These are phyloP conservation scores for Linurgus olivaceus DNA, from an alignment of 2,797 vertebrate genomes.

Conservation along the genomic window DNA sequence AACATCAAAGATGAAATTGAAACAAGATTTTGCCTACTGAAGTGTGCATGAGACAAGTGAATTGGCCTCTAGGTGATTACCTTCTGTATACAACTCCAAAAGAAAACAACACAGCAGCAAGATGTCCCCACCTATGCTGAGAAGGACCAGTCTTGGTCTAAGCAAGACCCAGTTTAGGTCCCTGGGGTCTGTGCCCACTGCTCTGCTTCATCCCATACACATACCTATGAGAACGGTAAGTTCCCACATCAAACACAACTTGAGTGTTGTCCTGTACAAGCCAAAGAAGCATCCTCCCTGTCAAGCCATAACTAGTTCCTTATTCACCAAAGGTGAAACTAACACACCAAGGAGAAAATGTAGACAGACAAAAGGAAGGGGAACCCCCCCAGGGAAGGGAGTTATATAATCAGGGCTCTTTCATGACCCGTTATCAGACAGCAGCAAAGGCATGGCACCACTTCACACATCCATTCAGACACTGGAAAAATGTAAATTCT, in stretches of 20 bases:
- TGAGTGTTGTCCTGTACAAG: not conserved
- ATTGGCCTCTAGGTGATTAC: not conserved
- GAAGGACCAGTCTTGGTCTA: not conserved
- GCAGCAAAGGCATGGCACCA: not conserved
- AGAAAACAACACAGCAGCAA: not conserved
- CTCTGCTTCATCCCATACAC: not conserved
- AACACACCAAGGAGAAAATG: not conserved
- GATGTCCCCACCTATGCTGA: not conserved
- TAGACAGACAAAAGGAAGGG: not conserved
- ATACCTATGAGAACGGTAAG: fast-evolving
- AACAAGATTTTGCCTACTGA: not conserved
- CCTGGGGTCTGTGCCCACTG: not conserved
- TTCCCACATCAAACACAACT: fast-evolving
- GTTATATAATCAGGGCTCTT: not conserved
- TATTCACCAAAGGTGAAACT: not conserved
- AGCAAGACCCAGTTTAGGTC: not conserved
- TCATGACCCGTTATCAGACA: fast-evolving
- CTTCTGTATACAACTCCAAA: not conserved
- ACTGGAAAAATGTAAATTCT: not conserved
- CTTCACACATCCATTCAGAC: not conserved
- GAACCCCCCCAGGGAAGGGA: not conserved
- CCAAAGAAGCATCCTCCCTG: not conserved
- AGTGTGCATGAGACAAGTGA: not conserved
- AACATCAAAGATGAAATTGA: not conserved
- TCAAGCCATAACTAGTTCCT: not conserved